Percentiles rank a stretch among this genome's conserved stretches.
Evolutionary conservation across 2,888 invertebrate species (phyloP).

Genomic region (Andrena bicolor): DNA sequence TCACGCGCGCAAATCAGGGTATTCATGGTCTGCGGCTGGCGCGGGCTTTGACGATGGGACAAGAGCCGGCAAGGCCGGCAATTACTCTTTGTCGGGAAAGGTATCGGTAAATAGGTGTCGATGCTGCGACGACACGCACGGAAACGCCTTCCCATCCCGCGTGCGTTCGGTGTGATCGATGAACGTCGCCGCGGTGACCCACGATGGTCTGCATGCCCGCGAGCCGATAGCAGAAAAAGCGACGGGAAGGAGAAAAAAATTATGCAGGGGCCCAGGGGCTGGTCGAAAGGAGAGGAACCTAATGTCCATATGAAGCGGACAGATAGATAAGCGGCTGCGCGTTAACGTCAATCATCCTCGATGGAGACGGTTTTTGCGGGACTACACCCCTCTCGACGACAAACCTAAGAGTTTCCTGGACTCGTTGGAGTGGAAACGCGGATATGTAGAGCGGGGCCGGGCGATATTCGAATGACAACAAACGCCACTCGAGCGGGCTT

Average conservation of each 20-base stretch:
- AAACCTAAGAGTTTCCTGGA: background rate
- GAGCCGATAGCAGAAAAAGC: background rate
- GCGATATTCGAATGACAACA: too few species aligned
- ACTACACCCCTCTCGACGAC: background rate
- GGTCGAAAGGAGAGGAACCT: background rate
- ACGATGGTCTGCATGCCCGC: background rate
- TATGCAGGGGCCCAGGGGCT: background rate
- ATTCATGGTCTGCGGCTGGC: conserved; percentile 36
- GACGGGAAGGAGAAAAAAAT: conserved; percentile 11
- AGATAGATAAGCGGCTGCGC: conserved; percentile 26
- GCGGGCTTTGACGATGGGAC: conserved; percentile 36
- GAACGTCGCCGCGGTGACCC: conserved; percentile 26
- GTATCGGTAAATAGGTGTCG: conserved; percentile 59
- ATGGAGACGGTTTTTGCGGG: background rate
- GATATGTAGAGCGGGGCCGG: background rate
- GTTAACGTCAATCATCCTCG: conserved; percentile 20
- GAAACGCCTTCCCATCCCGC: conserved; percentile 50
- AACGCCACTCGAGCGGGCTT: too few species aligned
- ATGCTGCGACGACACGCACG: conserved; percentile 44
- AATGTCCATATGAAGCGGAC: background rate
- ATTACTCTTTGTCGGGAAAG: conserved; percentile 58
- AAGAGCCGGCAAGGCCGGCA: conserved; percentile 51
- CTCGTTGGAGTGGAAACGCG: background rate
- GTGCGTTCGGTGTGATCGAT: conserved; percentile 56
- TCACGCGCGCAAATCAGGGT: conserved; percentile 47